Conservation (phyloP, 2,113 vertebrate genomes). For the Todiramphus chloris region DNA sequence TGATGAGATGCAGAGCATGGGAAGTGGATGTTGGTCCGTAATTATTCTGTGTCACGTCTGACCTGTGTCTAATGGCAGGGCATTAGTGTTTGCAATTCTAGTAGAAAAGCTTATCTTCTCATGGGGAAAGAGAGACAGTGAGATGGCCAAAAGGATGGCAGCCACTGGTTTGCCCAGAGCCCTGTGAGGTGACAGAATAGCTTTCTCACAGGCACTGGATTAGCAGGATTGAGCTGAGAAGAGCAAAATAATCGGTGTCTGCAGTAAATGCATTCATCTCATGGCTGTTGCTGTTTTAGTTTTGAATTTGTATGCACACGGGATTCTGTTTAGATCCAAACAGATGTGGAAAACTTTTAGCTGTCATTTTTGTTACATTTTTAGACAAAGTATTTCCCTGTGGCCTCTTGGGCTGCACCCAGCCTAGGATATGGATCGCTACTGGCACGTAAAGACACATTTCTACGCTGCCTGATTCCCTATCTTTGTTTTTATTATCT, state of each 20-base stretch:
- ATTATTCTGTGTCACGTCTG: background rate
- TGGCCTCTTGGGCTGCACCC: constrained; percentile 21
- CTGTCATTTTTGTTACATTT: constrained; percentile 53
- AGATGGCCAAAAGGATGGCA: background rate
- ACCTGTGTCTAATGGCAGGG: background rate
- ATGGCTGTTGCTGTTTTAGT: background rate
- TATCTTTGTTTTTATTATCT: constrained; percentile 31
- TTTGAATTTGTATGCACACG: background rate
- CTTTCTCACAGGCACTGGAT: background rate
- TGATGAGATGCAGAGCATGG: background rate
- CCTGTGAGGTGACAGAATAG: background rate
- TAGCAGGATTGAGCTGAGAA: background rate
- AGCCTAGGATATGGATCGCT: constrained; percentile 27
- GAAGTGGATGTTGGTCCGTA: background rate
- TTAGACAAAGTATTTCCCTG: constrained; percentile 40
- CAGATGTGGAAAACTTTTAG: constrained; percentile 59
- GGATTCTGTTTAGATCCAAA: background rate
- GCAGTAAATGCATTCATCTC: background rate
- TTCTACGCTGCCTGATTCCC: background rate
- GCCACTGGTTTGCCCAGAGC: background rate
- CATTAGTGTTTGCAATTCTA: background rate
- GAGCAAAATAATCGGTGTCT: background rate
- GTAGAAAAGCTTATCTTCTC: background rate
- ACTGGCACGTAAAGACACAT: constrained; percentile 6
- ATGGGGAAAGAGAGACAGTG: background rate